Evolutionary conservation across 2,888 invertebrate species (phyloP).

Genomic region (Chesias legatella): DNA sequence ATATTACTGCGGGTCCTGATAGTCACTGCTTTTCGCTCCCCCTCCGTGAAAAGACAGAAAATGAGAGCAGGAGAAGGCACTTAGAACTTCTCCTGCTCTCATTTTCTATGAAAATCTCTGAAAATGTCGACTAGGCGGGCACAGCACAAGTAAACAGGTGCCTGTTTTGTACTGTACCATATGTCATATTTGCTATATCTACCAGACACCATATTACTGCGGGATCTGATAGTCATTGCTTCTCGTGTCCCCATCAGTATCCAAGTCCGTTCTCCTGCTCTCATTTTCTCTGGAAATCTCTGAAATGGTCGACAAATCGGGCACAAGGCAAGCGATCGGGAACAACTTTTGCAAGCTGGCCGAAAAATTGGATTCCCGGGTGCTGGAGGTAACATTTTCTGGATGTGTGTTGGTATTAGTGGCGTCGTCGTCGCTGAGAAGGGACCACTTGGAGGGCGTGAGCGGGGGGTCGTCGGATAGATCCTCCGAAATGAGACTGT

Average conservation of each 20-base stretch:
- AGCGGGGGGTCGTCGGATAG: conserved; percentile 44
- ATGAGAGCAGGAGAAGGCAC: too few relatives aligned
- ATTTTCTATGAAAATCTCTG: conserved; percentile 60
- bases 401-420: conserved; percentile 23
- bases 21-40: conserved; percentile 36
- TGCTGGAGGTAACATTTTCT: conserved; percentile 10
- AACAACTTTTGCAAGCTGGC: conserved; percentile 59
- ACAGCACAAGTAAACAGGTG: conserved; percentile 62
- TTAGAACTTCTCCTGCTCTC: conserved; percentile 43
- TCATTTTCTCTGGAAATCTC: conserved; percentile 59
- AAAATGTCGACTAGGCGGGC: conserved; percentile 65
- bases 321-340: conserved; percentile 59
- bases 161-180: too few relatives aligned
- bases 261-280: conserved; percentile 38
- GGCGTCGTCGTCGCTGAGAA: conserved; percentile 64
- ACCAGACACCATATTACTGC: too few relatives aligned
- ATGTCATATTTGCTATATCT: too few relatives aligned
- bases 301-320: conserved; percentile 65
- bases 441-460: conserved; percentile 50
- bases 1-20: conserved; percentile 26
- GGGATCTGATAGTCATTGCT: conserved; percentile 35
- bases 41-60: too few relatives aligned
- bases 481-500: conserved; percentile 65
- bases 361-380: conserved; percentile 1
- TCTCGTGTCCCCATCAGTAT: conserved; percentile 32